phyloP scores from a whole-genome alignment of 2,888 invertebrate species.

The Omphaloscelis lunosa region DNA sequence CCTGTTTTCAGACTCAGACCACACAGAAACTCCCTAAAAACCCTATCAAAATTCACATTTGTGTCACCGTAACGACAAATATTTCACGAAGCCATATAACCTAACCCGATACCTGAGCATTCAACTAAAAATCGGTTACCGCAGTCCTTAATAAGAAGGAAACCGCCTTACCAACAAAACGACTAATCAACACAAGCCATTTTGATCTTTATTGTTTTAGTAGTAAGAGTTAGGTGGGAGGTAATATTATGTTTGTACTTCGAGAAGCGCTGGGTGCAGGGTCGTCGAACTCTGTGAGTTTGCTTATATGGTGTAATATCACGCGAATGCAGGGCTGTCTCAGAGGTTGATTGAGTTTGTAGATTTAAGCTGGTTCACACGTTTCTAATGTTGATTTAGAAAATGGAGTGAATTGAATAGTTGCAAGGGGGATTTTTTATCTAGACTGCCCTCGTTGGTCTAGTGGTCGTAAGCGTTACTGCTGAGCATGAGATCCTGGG shows the following conservation, averaged over 20 bases:
- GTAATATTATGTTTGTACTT: slow-evolving; percentile 35
- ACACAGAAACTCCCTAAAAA: slow-evolving; percentile 10
- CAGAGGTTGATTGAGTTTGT: slow-evolving; percentile 24
- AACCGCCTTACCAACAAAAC: slow-evolving; percentile 36
- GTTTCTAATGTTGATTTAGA: slow-evolving; percentile 11
- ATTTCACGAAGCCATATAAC: slow-evolving; percentile 24
- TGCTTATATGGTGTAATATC: slow-evolving; percentile 67
- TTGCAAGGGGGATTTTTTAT: neutral
- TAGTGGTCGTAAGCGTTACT: neutral
- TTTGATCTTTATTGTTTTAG: slow-evolving; percentile 25
- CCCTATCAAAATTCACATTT: slow-evolving; percentile 6
- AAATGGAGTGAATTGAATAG: neutral
- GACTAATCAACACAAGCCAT: slow-evolving; percentile 30
- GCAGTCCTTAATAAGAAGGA: slow-evolving; percentile 51
- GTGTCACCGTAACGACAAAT: slow-evolving; percentile 23
- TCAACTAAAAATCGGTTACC: slow-evolving; percentile 43
- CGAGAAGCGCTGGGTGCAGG: slow-evolving; percentile 67
- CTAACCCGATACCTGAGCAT: slow-evolving; percentile 39
- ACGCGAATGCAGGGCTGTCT: slow-evolving; percentile 64
- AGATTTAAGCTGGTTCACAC: slow-evolving; percentile 34
- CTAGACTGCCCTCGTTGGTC: neutral
- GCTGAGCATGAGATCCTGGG: neutral
- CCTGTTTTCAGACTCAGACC: neutral
- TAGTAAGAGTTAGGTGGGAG: slow-evolving; percentile 22
- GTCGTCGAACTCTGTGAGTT: slow-evolving; percentile 68